Percentiles rank a stretch among this genome's conserved stretches.
Conservation (phyloP, 2,888 invertebrate species). For the Erebia ligea region DNA sequence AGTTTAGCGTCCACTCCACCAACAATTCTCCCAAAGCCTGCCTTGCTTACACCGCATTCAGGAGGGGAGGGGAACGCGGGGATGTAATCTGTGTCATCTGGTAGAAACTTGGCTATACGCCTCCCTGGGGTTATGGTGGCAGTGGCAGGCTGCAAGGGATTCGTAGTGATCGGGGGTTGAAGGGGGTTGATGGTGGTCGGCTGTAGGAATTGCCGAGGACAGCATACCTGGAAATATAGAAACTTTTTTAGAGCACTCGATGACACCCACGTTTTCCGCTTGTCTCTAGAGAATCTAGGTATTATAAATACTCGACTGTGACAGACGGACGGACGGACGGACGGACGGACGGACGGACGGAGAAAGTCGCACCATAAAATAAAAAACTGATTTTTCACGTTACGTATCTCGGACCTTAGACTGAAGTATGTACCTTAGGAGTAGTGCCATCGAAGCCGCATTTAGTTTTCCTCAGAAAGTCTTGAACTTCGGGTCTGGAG, state of each 20-base stretch:
- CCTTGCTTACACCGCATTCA: constrained; percentile 19
- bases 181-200: background rate
- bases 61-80: constrained; percentile 9
- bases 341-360: no score
- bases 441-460: constrained; percentile 4
- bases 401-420: no score
- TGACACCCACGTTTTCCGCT: no score
- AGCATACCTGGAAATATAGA: constrained; percentile 1
- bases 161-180: background rate
- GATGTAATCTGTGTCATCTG: constrained; percentile 1
- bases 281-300: no score
- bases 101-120: background rate
- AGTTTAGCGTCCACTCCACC: constrained; percentile 24
- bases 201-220: background rate
- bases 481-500: background rate
- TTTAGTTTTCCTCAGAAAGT: background rate
- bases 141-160: background rate
- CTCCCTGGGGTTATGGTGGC: background rate
- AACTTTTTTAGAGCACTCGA: background rate
- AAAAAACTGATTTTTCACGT: no score
- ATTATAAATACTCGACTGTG: no score
- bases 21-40: constrained; percentile 10
- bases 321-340: no score
- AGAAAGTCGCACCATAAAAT: no score
- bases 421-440: background rate